These are phyloP conservation scores for cat (Felis catus) DNA, from an alignment of 2,113 vertebrate genomes.

Conservation along the genomic window F.catus_Fca126_mat1.0 CM031411.1:26959501-26960000, in stretches of 20 bases:
- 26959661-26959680: slow-evolving; percentile 34
- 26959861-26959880: background rate
- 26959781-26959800: background rate
- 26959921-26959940: too few species aligned
- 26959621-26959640: background rate
- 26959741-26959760: background rate
- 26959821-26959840: slow-evolving; percentile 42
- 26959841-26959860: slow-evolving; percentile 21
- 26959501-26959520: background rate
- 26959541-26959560: background rate
- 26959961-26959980: background rate
- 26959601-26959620: background rate
- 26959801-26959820: slow-evolving; percentile 20
- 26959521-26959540: background rate
- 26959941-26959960: background rate
- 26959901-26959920: background rate
- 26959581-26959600: background rate
- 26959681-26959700: background rate
- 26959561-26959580: background rate
- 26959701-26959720: slow-evolving; percentile 5
- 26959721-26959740: slow-evolving; percentile 29
- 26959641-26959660: background rate
- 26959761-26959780: slow-evolving; percentile 1
- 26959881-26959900: slow-evolving; percentile 43
- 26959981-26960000: background rate